phyloP scores from a whole-genome alignment of 2,888 invertebrate species.

The Tanaodytes sp. region DNA sequence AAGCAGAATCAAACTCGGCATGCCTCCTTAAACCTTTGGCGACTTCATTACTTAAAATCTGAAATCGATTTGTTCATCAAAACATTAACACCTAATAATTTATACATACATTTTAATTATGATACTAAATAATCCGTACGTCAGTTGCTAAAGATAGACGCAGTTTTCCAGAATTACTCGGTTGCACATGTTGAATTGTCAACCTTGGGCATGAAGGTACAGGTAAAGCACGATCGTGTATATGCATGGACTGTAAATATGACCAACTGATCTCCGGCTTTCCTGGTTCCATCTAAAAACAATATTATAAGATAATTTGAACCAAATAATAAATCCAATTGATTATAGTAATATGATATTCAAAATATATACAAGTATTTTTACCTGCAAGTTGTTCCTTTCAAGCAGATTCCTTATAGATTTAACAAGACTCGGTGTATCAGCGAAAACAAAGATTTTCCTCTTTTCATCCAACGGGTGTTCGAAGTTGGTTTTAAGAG shows the following conservation, averaged over 20 bases:
- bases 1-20: conserved; percentile 17
- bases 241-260: conserved; percentile 1
- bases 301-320: background rate
- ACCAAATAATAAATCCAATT: background rate
- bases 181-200: conserved; percentile 5
- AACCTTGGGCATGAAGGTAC: conserved; percentile 12
- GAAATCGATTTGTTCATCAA: too few relatives aligned
- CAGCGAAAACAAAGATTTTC: conserved; percentile 15
- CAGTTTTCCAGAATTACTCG: conserved; percentile 8
- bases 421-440: conserved; percentile 17
- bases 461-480: conserved; percentile 13
- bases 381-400: conserved; percentile 14
- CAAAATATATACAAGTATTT: background rate
- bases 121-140: too few relatives aligned
- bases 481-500: background rate
- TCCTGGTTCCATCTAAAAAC: conserved; percentile 6
- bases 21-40: conserved; percentile 36
- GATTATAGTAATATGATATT: background rate
- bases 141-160: conserved; percentile 16
- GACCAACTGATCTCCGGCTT: conserved; percentile 6
- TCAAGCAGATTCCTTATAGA: conserved; percentile 19
- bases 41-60: conserved; percentile 52
- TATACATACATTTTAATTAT: too few relatives aligned
- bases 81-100: too few relatives aligned
- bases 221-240: conserved; percentile 9